phyloP scores from a whole-genome alignment of 2,797 vertebrate species.

The Prionace glauca region DNA sequence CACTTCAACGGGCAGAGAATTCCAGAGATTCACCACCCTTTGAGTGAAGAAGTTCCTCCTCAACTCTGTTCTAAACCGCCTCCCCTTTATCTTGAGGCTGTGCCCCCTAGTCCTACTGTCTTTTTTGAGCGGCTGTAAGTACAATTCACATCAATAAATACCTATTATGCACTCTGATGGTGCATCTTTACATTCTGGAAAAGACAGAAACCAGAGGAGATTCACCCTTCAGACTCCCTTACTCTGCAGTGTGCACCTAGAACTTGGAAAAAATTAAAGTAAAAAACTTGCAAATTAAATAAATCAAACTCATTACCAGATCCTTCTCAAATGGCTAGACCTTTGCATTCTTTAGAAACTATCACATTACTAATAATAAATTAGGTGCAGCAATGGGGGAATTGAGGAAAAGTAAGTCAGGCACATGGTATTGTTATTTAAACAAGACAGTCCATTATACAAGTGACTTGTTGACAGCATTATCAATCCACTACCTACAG shows the following conservation, averaged over 20 bases:
- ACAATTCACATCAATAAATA: too few species aligned
- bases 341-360: background rate
- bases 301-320: background rate
- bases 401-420: background rate
- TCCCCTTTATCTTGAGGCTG: too few species aligned
- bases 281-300: constrained; percentile 18
- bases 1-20: too few species aligned
- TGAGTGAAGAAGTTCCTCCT: too few species aligned
- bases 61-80: too few species aligned
- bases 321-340: background rate
- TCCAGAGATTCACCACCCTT: too few species aligned
- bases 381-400: background rate
- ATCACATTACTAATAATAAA: background rate
- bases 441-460: background rate
- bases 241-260: background rate
- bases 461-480: background rate
- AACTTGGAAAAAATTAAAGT: constrained; percentile 38
- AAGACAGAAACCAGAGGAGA: background rate
- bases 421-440: background rate
- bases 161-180: too few species aligned
- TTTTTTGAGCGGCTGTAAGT: too few species aligned
- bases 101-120: too few species aligned
- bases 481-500: background rate
- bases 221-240: background rate
- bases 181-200: too few species aligned